Evolutionary conservation across 2,797 vertebrate species (phyloP).

Genomic region (Oreortyx pictus): DNA sequence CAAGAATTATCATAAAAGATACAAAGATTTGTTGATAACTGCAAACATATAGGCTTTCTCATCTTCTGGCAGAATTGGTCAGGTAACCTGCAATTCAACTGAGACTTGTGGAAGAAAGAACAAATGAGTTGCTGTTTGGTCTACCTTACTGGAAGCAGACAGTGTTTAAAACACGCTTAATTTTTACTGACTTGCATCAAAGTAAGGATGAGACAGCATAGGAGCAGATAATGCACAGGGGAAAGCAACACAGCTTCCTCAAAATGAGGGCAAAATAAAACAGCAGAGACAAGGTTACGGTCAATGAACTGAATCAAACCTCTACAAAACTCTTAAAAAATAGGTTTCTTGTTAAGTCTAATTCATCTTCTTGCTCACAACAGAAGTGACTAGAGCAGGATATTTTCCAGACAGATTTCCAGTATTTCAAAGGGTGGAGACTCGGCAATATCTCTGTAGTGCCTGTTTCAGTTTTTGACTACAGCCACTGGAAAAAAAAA

Average conservation of each 20-base stretch:
- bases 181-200: neutral
- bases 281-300: neutral
- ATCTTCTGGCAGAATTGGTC: neutral
- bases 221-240: neutral
- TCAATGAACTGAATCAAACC: neutral
- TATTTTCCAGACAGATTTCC: neutral
- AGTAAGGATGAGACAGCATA: neutral
- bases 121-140: rapidly evolving
- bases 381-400: neutral
- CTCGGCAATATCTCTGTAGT: neutral
- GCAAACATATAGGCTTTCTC: neutral
- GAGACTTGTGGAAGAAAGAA: neutral
- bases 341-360: neutral
- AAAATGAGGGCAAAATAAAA: neutral
- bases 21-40: neutral
- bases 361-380: neutral
- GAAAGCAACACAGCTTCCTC: neutral
- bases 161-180: neutral
- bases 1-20: neutral
- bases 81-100: neutral
- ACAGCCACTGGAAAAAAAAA: neutral
- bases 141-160: neutral
- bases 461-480: neutral
- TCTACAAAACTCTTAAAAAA: neutral
- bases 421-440: neutral